Base-by-base conservation (phyloP, 1,140 invertebrate species). In the Trichonephila clavipes region DNA sequence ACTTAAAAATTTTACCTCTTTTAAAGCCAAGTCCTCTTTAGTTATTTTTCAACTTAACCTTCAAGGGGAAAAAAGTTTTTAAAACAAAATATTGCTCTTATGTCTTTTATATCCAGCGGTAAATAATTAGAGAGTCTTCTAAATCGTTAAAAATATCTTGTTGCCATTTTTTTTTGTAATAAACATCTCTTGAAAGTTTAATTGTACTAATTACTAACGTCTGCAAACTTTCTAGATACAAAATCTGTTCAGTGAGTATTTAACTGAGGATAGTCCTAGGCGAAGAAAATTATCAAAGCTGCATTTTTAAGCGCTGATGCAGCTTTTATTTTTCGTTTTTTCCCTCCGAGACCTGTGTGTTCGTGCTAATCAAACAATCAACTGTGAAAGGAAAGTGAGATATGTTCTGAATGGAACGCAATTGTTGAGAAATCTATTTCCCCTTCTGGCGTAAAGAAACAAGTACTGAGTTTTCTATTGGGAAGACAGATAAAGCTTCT, bases 361-460 rank as follows among this genome's bases (percentile, higher is more conserved):
- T 88, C 86, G 86, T 88, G 86, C 86, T 88, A 88, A 88, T 88
- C 86, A 64, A 40, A 64, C 86, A 34, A 88, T 88, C 86, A 64
- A 40, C 24, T 12, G 18, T 59, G 34, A 24, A 59, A n/a, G 58
- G 51, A 21, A 62, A 51, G 18, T 8, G 83, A 85, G 51, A 85
- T 85, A 59, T 24, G 82, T n/a, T 85, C 51, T 85, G 21, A 69
- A n/a, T 21, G 2, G 14, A 28, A 5, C 12, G 28, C 28, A 34
- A 77, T 34, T 77, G 16, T 77, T 40, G 4, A 64, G 62, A 64
- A 19, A 19, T 18, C 62, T 18, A 21, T 64, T 64, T 64, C 62
- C 62, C 18, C 28, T 40, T 77, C 28, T 77, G 28, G 28, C 28
- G 14, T 10, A 7, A 34, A 3, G 24, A 40, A 40, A 5, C 28